Base-by-base conservation (phyloP, 1,140 invertebrate species). In the Delia radicum region DNA sequence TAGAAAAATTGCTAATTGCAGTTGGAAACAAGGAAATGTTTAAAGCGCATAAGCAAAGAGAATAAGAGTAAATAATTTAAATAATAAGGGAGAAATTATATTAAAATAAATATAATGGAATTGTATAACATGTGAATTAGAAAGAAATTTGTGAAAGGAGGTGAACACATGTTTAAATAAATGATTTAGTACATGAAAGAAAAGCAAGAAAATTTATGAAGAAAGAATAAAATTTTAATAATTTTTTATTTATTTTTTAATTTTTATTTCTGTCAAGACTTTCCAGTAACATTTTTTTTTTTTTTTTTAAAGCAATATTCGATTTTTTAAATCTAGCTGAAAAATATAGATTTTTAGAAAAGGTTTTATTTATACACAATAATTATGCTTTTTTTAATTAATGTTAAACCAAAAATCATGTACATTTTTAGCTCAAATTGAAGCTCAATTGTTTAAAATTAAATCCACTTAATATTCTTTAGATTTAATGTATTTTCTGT, bases 1-100 rank as follows among this genome's bases (percentile, higher is more conserved):
- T 33, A 31, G 31, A 18, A 69, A 31, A 69, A 69, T 69, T 69
- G 31, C 65, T 69, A 69, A 69, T 69, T 69, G 65, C 65, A 69
- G 65, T 69, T 69, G 65, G 65, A 69, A 69, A 69, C 65, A 69
- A 69, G 65, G 65, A 69, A 69, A 69, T 33, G 65, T 69, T n/a
- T 8, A 69, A 7, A 33, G 21, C 65, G 65, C 65, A 69, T 33
- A 69, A 69, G 65, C 65, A 69, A 18, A 37, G 65, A 69, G 65
- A 69, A 5, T 33, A 69, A 69, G 65, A 69, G 29, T 21, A 55
- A 21, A 37, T 13, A 3, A 63, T 63, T 13, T 27, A 63, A 27
- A 37, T 21, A 24, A 55, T 55, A 55, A 55, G 48, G 48, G 48
- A 55, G 48, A 55, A 10, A 55, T 24, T 21, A 7, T 55, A 21